Evolutionary conservation across 2,888 invertebrate genomes (phyloP).

Genomic region (Clunio marinus): DNA sequence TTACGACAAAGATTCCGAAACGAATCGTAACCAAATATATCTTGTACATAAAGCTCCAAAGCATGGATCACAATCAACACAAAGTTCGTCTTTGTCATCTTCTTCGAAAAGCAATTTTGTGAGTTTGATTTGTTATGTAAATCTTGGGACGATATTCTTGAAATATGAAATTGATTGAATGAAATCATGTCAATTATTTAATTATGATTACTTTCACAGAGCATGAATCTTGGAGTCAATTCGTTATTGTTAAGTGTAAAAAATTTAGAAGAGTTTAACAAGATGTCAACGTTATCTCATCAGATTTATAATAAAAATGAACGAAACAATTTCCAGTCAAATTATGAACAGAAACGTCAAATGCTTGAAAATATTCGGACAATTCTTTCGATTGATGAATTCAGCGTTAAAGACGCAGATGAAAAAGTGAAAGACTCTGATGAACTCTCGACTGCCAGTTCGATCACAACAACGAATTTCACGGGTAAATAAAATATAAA

Average conservation of each 20-base stretch:
- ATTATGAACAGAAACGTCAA: background rate
- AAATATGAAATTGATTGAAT: background rate
- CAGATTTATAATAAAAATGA: background rate
- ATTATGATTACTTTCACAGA: constrained; percentile 8
- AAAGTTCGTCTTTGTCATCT: constrained; percentile 14
- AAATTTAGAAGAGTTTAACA: constrained; percentile 28
- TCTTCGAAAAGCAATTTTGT: constrained; percentile 29
- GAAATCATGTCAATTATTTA: background rate
- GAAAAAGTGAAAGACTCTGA: constrained; percentile 57
- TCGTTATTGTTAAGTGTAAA: constrained; percentile 15
- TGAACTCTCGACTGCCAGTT: constrained; percentile 72
- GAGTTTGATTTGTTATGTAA: background rate
- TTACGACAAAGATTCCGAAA: background rate
- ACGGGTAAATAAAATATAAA: constrained; percentile 62
- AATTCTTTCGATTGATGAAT: constrained; percentile 10
- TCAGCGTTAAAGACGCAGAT: background rate
- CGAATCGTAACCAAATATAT: constrained; percentile 7
- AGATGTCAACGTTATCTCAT: background rate
- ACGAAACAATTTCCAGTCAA: background rate
- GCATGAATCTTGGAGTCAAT: too few species aligned
- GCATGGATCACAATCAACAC: background rate
- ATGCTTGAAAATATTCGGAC: constrained; percentile 19
- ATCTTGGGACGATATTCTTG: too few species aligned
- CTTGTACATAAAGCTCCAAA: constrained; percentile 19
- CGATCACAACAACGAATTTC: constrained; percentile 69